A percentile compares a stretch with the other conserved stretches of the same genome.
Conservation (phyloP, 2,797 vertebrate genomes). For the Nannoperca australis region DNA sequence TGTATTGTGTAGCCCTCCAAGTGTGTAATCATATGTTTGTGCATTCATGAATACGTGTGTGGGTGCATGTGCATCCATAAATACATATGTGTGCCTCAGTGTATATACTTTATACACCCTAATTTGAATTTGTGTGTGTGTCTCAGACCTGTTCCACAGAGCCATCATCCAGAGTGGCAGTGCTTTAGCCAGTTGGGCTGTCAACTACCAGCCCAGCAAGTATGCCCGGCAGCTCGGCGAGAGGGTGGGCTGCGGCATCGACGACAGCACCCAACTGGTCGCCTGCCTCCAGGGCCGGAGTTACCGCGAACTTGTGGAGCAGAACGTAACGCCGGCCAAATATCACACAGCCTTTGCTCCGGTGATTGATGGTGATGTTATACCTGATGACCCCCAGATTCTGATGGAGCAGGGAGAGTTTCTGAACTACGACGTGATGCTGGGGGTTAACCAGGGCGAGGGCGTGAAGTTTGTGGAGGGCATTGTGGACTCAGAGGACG, state of each 20-base stretch:
- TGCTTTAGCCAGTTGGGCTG: constrained; percentile 97
- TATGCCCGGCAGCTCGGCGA: constrained; percentile 94
- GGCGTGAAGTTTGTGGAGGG: constrained; percentile 96
- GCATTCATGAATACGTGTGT: constrained; percentile 23
- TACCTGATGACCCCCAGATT: constrained; percentile 98
- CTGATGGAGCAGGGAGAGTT: constrained; percentile 99
- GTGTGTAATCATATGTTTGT: constrained; percentile 26
- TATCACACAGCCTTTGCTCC: constrained; percentile 98
- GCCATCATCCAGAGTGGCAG: constrained; percentile 99
- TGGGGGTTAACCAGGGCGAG: constrained; percentile 97
- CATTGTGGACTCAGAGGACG: constrained; percentile 94
- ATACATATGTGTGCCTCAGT: constrained; percentile 15
- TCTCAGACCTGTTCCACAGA: constrained; percentile 96
- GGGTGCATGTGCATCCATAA: constrained; percentile 24
- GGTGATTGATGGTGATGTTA: constrained; percentile 97
- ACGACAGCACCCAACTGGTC: constrained; percentile 93
- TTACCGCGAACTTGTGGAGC: constrained; percentile 94
- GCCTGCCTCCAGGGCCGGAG: constrained; percentile 93
- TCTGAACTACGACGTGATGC: constrained; percentile 99
- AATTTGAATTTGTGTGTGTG: constrained; percentile 38
- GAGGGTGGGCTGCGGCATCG: constrained; percentile 94
- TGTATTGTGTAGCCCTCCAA: constrained; percentile 18
- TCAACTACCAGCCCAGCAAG: constrained; percentile 98
- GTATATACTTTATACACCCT: not conserved
- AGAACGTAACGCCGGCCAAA: constrained; percentile 92